These are phyloP conservation scores for Porites rus DNA, from an alignment of 92 coral and sea anemone species.

Conservation along the genomic window DNA sequence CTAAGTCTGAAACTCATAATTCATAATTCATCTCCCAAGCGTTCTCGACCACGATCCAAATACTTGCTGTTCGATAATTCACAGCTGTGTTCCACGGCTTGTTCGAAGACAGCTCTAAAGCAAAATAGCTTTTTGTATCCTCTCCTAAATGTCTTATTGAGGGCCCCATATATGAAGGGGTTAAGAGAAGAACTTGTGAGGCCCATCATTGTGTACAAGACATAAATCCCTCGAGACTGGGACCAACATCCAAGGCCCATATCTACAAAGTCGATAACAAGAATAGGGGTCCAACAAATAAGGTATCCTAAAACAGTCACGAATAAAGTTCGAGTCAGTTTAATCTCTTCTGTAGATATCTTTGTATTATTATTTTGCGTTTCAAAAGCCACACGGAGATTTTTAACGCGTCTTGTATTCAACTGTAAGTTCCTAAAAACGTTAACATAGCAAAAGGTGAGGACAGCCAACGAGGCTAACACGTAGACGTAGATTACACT, in stretches of 20 bases:
- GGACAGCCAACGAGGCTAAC: conserved; percentile 8
- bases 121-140: conserved; percentile 38
- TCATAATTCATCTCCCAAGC: not conserved
- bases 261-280: conserved; percentile 34
- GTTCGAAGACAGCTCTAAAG: not conserved
- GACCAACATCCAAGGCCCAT: conserved; percentile 39
- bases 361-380: not conserved
- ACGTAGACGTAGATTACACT: not conserved
- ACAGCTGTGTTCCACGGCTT: not conserved
- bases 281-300: conserved; percentile 41
- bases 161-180: conserved; percentile 41
- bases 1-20: not conserved
- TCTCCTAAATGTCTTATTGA: conserved; percentile 22
- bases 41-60: not conserved
- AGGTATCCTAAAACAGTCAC: conserved; percentile 37
- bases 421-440: conserved; percentile 23
- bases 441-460: conserved; percentile 35
- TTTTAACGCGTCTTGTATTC: conserved; percentile 26
- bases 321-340: conserved; percentile 36
- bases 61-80: conserved; percentile 1
- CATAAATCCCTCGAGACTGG: conserved; percentile 19
- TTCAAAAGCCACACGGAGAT: not conserved
- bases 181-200: conserved; percentile 16
- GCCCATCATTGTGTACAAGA: conserved; percentile 17
- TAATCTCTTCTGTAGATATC: conserved; percentile 24